Evolutionary conservation across 2,113 vertebrate species (phyloP), one percentile per base, ranked within the genome.

Genomic region (Ptychochromis oligacanthus): DNA sequence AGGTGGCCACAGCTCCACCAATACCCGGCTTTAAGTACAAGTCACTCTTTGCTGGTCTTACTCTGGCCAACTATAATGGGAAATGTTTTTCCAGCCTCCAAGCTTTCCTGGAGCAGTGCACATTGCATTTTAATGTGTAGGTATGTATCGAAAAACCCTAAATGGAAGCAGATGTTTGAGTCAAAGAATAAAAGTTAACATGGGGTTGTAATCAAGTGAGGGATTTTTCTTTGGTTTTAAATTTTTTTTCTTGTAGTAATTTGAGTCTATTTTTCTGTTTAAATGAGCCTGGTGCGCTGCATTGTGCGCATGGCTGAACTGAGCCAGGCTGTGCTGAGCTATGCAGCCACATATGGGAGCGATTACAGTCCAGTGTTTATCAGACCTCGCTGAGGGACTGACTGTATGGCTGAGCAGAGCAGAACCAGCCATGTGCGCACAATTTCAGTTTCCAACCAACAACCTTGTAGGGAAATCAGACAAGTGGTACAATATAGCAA

Each of bases 101-200:
- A 91, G 82, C 81, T 91, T 81, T 93, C 85, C 82, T 88, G 74
- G 58, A 90, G 88, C 59, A 40, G 87, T 17, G 84, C 82, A 70
- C 84, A 72, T 87, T 87, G 87, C 77, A 87, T 91, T 89, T 80
- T 93, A 95, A 94, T 94, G 86, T 93, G 92, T 94, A 95, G 91
- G 93, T 89, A 94, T 95, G 94, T 78, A 81, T 92, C 85, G 93
- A 93, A 94, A 90, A 93, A 87, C 81, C 92, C 85, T 96, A 96
- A 96, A 96, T 95, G 94, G 95, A 95, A 96, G 92, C 96, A 96
- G 94, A 95, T 96, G 95, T 94, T 79, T 54, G 52, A 81, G 87
- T 65, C 43, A 46, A 57, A 78, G 85, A 93, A 86, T 72, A 79
- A 92, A 90, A 92, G 92, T 94, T 95, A 95, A 94, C 91, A 93